phyloP scores from a whole-genome alignment of 2,113 vertebrate genomes.

The Phoxinus phoxinus region DNA sequence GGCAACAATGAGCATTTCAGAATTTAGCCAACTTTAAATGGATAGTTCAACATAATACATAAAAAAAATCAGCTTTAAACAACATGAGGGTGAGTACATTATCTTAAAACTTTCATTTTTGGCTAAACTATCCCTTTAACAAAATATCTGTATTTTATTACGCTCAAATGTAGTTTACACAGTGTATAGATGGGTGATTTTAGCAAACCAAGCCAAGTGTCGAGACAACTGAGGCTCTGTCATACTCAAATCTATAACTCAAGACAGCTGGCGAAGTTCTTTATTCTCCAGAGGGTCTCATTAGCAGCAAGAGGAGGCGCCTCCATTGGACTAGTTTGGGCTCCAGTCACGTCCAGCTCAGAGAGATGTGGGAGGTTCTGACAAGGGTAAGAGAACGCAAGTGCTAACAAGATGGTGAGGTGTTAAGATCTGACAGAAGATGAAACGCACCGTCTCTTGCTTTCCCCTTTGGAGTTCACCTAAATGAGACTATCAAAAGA shows the following conservation, averaged over 20 bases:
- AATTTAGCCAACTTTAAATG: neutral
- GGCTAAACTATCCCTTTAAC: neutral
- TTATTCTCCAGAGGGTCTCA: conserved; percentile 22
- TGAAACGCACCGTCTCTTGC: neutral
- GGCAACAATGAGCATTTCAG: neutral
- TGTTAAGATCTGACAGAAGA: conserved; percentile 31
- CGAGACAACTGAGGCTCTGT: neutral
- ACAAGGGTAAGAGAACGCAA: conserved; percentile 14
- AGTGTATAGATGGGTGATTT: neutral
- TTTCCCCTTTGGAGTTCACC: conserved; percentile 16
- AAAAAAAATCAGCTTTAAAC: neutral
- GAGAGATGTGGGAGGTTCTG: conserved; percentile 8
- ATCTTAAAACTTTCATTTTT: neutral
- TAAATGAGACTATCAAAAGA: neutral
- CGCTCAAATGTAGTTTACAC: neutral
- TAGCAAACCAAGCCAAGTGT: neutral
- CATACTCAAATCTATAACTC: conserved; percentile 13
- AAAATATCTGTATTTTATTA: neutral
- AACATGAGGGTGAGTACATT: neutral
- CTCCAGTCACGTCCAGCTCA: conserved; percentile 14
- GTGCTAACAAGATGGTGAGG: conserved; percentile 26
- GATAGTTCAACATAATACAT: too few relatives aligned
- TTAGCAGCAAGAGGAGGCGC: conserved; percentile 15
- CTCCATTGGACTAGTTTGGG: neutral
- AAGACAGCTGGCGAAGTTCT: conserved; percentile 20